Base-by-base conservation (phyloP, 1,140 invertebrate species). In the Bicyclus anynana region DNA sequence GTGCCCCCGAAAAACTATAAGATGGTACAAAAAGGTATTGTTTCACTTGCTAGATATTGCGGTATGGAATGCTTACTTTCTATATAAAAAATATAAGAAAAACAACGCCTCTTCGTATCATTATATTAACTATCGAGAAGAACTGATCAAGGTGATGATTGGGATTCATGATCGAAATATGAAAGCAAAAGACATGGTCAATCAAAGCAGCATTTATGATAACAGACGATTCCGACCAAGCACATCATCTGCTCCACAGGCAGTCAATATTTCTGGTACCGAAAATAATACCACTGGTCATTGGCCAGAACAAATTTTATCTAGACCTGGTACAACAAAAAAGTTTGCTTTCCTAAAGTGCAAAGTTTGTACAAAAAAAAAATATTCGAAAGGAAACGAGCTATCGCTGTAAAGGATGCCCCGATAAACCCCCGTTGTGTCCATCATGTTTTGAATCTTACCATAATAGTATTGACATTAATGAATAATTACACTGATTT, bases 21-120 rank as follows among this genome's bases (percentile, higher is more conserved):
- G 69, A 10, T 78, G 76, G 65, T 76, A 76, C 27, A 75, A 77
- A 69, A 77, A 76, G 46, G 59, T 75, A 13, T 44, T 70, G 1
- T 70, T 73, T 54, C 70, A 73, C 40, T 2, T 72, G 3, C 44
- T 70, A 16, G 62, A 74, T 46, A 54, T 69, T 13, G 29, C 65
- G 12, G 56, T 62, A 4, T 68, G 61, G 58, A 73, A 73, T 52
- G 51, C 54, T 0, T 67, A 40, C 44, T 67, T 51, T 50, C 51
- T 62, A 4, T 61, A 37, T n/a, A 66, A 59, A 55, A 66, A 66
- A 61, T 62, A 61, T 46, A 60, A 58, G 26, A 65, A 57, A 61
- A 54, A 59, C 26, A 61, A 65, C 27, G 29, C 44, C 27, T 26
- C 18, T n/a, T 2, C 27, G 10, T 29, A 29, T 9, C 5, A 10